Evolutionary conservation across 1,140 invertebrate species (phyloP).

Genomic region (Calosoma granatense): DNA sequence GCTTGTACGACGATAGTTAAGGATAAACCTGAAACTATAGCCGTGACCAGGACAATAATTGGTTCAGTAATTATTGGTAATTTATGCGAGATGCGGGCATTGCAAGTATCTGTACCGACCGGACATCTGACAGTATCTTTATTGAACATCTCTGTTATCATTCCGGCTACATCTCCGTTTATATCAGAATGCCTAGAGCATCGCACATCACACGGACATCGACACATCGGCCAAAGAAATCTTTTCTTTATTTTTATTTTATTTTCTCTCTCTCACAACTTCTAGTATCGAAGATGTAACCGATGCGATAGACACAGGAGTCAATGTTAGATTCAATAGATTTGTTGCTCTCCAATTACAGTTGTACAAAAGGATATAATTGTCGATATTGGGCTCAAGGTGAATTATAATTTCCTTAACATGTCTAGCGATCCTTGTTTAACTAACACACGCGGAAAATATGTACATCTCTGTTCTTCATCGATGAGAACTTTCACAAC

Average conservation of each 20-base stretch:
- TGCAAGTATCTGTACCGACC: neutral
- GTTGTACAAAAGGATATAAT: too few relatives aligned
- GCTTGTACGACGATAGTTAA: too few relatives aligned
- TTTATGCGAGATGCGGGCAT: neutral
- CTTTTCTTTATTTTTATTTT: neutral
- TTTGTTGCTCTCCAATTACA: neutral
- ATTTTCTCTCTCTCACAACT: too few relatives aligned
- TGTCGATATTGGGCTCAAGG: too few relatives aligned
- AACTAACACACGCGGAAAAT: too few relatives aligned
- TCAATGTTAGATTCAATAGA: conserved; percentile 6
- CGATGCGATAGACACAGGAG: neutral
- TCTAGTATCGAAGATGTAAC: neutral
- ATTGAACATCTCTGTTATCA: neutral
- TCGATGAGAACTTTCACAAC: too few relatives aligned
- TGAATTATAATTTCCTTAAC: too few relatives aligned
- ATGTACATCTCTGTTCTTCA: too few relatives aligned
- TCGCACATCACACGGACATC: neutral
- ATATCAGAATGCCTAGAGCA: neutral
- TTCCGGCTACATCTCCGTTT: neutral
- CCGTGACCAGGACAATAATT: conserved; percentile 7
- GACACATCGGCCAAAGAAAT: neutral
- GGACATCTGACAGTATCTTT: neutral
- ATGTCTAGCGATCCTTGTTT: too few relatives aligned
- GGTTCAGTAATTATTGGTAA: conserved; percentile 3
- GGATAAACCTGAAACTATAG: too few relatives aligned